Conservation (phyloP, 1,140 invertebrate genomes). For the Drosophila setifemur region DNA sequence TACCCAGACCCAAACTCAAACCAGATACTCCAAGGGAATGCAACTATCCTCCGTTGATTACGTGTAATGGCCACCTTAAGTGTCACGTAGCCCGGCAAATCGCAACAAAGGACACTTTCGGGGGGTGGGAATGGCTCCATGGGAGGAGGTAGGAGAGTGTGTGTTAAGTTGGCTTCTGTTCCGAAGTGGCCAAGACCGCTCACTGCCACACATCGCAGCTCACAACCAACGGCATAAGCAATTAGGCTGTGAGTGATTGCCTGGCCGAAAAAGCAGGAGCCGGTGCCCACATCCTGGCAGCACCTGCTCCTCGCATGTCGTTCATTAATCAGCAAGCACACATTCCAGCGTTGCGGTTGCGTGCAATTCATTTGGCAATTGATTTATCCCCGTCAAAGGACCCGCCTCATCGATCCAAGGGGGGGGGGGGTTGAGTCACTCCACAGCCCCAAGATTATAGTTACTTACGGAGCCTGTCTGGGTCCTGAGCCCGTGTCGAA, state of each 20-base stretch:
- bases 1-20: no score
- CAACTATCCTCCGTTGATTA: slow-evolving; percentile 34
- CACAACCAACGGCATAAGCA: background rate
- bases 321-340: slow-evolving; percentile 22
- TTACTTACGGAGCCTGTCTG: background rate
- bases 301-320: background rate
- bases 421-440: no score
- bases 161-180: background rate
- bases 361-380: slow-evolving; percentile 36
- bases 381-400: slow-evolving; percentile 10
- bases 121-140: background rate
- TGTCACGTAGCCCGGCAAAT: slow-evolving; percentile 51
- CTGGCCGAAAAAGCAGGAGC: no score
- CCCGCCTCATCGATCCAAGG: background rate
- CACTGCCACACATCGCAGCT: no score
- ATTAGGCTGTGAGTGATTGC: no score
- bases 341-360: background rate
- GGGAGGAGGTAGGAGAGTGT: background rate
- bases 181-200: no score
- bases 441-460: no score
- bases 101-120: slow-evolving; percentile 28
- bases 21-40: no score
- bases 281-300: background rate
- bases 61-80: slow-evolving; percentile 52
- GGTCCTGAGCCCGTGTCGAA: no score